These are phyloP conservation scores for Halesus radiatus DNA, from an alignment of 1,140 invertebrate genomes.

Conservation along the genomic window DNA sequence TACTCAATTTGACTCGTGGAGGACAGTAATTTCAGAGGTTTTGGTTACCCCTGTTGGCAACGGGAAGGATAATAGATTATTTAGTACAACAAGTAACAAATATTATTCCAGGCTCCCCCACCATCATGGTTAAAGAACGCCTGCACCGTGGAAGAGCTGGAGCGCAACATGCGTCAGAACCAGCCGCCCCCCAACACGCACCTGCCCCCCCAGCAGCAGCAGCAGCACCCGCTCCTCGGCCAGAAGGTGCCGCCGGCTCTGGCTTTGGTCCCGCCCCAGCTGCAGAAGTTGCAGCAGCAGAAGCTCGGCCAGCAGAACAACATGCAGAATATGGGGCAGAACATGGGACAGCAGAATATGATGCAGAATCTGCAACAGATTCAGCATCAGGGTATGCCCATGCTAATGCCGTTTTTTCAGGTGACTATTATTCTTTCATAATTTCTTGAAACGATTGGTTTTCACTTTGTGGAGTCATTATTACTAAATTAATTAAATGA, in stretches of 20 bases:
- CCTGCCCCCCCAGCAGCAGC: conserved; percentile 55
- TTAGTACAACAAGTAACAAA: too few species aligned
- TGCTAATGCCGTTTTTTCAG: conserved; percentile 53
- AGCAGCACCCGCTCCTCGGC: conserved; percentile 61
- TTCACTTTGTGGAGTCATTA: too few species aligned
- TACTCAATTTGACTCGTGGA: too few species aligned
- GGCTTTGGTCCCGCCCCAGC: conserved; percentile 54
- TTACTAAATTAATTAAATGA: too few species aligned
- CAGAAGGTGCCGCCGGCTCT: conserved; percentile 47
- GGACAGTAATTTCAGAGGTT: too few species aligned
- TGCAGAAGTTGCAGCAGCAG: conserved; percentile 62
- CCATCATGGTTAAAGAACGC: conserved; percentile 64
- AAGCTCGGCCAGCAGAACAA: conserved; percentile 51
- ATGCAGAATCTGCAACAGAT: conserved; percentile 55
- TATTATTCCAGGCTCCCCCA: neutral
- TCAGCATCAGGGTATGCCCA: conserved; percentile 48
- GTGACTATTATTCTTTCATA: neutral
- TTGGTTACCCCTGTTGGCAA: too few species aligned
- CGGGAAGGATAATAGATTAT: too few species aligned
- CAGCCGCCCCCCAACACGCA: conserved; percentile 48
- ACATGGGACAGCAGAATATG: conserved; percentile 62
- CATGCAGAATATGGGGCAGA: conserved; percentile 12
- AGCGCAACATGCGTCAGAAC: conserved; percentile 65
- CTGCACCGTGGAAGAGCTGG: conserved; percentile 67
- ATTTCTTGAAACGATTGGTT: too few species aligned